A percentile compares a stretch with the other conserved stretches of the same genome.
phyloP scores from a whole-genome alignment of 2,888 invertebrate genomes.

The Bugula neritina region DNA sequence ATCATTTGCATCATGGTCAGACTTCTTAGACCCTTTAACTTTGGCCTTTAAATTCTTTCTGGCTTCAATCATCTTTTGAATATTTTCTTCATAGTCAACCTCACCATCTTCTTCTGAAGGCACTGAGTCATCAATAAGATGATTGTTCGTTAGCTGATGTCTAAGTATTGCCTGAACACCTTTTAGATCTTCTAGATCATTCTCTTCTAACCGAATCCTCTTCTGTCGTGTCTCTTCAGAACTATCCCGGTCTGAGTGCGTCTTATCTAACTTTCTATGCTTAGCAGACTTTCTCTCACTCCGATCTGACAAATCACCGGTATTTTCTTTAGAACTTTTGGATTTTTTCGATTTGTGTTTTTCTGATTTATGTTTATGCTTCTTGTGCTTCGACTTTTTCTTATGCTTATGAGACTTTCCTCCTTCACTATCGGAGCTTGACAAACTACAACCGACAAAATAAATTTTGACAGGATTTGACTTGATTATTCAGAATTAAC shows the following conservation, averaged over 20 bases:
- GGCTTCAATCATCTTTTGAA: conserved; percentile 29
- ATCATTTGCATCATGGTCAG: neutral
- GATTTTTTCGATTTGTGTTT: conserved; percentile 30
- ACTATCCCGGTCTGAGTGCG: neutral
- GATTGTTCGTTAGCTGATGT: conserved; percentile 45
- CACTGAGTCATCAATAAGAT: conserved; percentile 42
- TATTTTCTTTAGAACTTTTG: conserved; percentile 28
- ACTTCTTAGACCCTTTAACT: neutral
- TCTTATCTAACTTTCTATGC: neutral
- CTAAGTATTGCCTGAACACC: conserved; percentile 48
- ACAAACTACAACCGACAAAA: conserved; percentile 17
- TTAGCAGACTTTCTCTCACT: conserved; percentile 4
- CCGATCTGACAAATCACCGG: neutral
- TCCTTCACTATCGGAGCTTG: conserved; percentile 12
- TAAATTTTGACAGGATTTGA: no score
- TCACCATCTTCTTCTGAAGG: conserved; percentile 50
- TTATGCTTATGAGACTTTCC: conserved; percentile 3
- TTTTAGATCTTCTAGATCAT: conserved; percentile 48
- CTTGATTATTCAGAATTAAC: no score
- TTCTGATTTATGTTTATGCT: conserved; percentile 39
- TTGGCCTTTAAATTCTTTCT: conserved; percentile 30
- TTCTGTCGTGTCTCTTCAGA: conserved; percentile 23
- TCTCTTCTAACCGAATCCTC: conserved; percentile 34
- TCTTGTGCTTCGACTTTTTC: conserved; percentile 40
- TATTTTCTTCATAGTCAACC: conserved; percentile 39